Conservation (phyloP, 1,140 invertebrate species). For the Micrasema minimum region DNA sequence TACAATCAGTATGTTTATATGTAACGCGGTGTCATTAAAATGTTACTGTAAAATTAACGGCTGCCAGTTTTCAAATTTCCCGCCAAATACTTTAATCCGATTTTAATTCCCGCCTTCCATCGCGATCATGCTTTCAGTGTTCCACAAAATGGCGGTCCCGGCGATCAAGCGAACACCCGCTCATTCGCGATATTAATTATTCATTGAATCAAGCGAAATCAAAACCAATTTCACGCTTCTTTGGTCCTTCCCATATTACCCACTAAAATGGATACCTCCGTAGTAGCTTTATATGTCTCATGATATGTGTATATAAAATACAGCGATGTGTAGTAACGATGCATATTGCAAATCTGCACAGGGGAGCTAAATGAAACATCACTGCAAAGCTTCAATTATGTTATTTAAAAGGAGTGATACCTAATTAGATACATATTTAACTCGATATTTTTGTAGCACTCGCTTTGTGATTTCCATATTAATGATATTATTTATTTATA, state of each 20-base stretch:
- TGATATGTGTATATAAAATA: not conserved
- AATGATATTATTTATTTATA: no score
- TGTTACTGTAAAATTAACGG: not conserved
- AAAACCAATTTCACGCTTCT: slow-evolving; percentile 54
- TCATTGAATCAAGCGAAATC: slow-evolving; percentile 53
- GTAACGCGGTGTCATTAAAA: no score
- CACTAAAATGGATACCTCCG: slow-evolving; percentile 39
- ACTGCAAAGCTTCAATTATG: no score
- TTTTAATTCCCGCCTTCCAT: slow-evolving; percentile 23
- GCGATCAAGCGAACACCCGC: slow-evolving; percentile 44
- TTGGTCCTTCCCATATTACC: slow-evolving; percentile 50
- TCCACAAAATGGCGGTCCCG: slow-evolving; percentile 36
- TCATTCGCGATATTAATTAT: slow-evolving; percentile 51
- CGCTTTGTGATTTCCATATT: no score
- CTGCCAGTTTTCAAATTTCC: not conserved
- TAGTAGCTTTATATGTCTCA: slow-evolving; percentile 4
- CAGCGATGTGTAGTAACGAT: not conserved
- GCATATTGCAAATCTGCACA: no score
- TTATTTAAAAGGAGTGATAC: no score
- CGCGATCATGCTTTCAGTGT: not conserved
- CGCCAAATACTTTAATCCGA: slow-evolving; percentile 18
- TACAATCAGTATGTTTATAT: no score
- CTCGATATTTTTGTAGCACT: no score
- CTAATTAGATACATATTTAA: no score
- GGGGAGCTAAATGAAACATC: no score